Evolutionary conservation across 2,797 vertebrate species (phyloP).

Genomic region (Nannoperca obscura): DNA sequence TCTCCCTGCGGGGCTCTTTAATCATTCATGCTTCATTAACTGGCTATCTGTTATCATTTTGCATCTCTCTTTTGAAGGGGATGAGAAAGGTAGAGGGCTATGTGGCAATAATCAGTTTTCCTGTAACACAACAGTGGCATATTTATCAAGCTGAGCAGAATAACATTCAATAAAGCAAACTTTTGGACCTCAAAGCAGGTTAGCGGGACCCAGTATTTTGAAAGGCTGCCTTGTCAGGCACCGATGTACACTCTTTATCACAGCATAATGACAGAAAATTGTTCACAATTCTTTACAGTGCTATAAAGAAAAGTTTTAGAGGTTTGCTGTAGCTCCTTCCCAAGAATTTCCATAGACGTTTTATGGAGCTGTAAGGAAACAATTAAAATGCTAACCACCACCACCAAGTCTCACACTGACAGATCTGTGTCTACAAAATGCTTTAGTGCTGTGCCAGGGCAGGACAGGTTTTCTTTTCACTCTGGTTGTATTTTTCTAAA

Average conservation of each 20-base stretch:
- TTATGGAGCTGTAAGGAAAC: background rate
- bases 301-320: background rate
- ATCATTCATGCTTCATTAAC: constrained; percentile 83
- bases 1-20: constrained; percentile 72
- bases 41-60: constrained; percentile 71
- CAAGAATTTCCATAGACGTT: background rate
- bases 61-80: constrained; percentile 54
- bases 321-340: background rate
- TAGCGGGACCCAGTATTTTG: constrained; percentile 8
- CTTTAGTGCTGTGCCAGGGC: background rate
- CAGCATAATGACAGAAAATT: background rate
- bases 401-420: background rate
- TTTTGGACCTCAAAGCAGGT: constrained; percentile 40
- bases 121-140: constrained; percentile 29
- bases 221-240: constrained; percentile 14
- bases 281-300: background rate
- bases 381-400: constrained; percentile 5
- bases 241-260: constrained; percentile 7
- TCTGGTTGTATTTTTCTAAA: too few relatives aligned
- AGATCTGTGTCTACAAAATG: constrained; percentile 2
- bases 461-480: too few relatives aligned
- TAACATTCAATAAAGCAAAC: constrained; percentile 49
- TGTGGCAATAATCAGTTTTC: constrained; percentile 70
- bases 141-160: constrained; percentile 39
- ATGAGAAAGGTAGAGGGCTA: constrained; percentile 49